phyloP scores from a whole-genome alignment of 2,113 vertebrate genomes.

The Nibea albiflora region DNA sequence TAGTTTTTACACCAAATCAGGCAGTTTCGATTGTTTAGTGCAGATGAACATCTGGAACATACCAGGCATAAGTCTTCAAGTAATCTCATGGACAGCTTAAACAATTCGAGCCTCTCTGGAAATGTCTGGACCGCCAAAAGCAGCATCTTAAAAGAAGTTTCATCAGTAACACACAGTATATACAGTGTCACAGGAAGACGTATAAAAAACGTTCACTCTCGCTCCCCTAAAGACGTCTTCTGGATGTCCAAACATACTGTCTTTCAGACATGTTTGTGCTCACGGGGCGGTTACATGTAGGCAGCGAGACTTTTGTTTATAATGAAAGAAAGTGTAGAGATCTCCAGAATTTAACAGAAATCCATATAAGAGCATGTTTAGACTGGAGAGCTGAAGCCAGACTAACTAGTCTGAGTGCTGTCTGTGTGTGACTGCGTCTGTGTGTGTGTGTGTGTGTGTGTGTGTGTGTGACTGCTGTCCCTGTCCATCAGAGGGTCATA shows the following conservation, averaged over 20 bases:
- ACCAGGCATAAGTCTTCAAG: background rate
- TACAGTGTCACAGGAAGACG: background rate
- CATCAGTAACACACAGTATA: slow-evolving; percentile 1
- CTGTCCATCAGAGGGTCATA: slow-evolving; percentile 82
- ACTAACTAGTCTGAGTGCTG: slow-evolving; percentile 57
- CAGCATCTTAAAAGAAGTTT: slow-evolving; percentile 5
- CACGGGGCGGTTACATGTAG: slow-evolving; percentile 9
- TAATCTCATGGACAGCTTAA: background rate
- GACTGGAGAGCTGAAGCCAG: slow-evolving; percentile 58
- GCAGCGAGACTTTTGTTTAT: slow-evolving; percentile 55
- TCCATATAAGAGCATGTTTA: slow-evolving; percentile 77
- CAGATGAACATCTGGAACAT: background rate
- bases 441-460: slow-evolving; percentile 41
- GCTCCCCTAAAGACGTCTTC: slow-evolving; percentile 2
- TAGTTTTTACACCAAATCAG: background rate
- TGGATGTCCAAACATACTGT: slow-evolving; percentile 19
- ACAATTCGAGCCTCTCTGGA: background rate
- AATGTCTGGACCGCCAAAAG: background rate
- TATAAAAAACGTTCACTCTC: background rate
- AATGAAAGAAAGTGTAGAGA: slow-evolving; percentile 43
- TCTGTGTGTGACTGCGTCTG: slow-evolving; percentile 14
- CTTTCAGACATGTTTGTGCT: slow-evolving; percentile 31
- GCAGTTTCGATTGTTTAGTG: background rate
- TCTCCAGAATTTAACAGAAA: slow-evolving; percentile 64
- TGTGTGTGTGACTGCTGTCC: slow-evolving; percentile 70